Base-by-base conservation (phyloP, 2,797 vertebrate genomes). In the Sebastolobus alascanus region DNA sequence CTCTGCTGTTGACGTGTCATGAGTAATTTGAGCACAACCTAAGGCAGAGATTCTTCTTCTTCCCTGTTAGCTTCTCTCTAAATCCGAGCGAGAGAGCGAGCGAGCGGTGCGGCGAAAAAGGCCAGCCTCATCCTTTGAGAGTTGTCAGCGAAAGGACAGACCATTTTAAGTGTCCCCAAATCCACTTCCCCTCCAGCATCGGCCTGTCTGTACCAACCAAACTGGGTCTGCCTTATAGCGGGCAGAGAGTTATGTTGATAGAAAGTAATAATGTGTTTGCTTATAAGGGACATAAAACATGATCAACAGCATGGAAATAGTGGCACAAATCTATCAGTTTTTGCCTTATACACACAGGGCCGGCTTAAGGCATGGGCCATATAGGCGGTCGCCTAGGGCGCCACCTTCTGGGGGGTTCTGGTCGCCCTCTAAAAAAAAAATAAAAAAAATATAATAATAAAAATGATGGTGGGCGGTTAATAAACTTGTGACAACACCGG, bases 1-100 rank as follows among this genome's bases (percentile, higher is more conserved):
- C 80, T 81, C 69, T 50, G 75, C 72, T 43, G 77, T 75, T 84
- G 87, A 86, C 40, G 46, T 86, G 91, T 87, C 84, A 87, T 83
- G 90, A 90, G 89, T 91, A 88, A 93, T 92, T 93, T 87, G 84
- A 83, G 84, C 70, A 56, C 56, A 84, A 89, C 90, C 87, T 71
- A 1, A 71, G 90, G 91, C 87, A 29, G 59, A 67, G 84, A 78
- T 69, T 85, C 66, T 52, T 73, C 68, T 56, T 87, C 52, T 78
- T 84, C 63, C 83, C 85, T 50, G 69, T 82, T 85, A 75, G 82
- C 71, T 83, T 73, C 73, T 69, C 60, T 85, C 63, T 70, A 80
- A 90, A 90, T 76, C 14, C 3, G 61, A 86, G 74, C 22, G 9
- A 59, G 79, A 13, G n/a, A 38, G 59, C 29, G 27, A 59, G 56